Percentiles rank a stretch among this genome's conserved stretches.
These are phyloP conservation scores for Apantesis nais DNA, from an alignment of 2,888 invertebrate genomes.

Conservation along the genomic window DNA sequence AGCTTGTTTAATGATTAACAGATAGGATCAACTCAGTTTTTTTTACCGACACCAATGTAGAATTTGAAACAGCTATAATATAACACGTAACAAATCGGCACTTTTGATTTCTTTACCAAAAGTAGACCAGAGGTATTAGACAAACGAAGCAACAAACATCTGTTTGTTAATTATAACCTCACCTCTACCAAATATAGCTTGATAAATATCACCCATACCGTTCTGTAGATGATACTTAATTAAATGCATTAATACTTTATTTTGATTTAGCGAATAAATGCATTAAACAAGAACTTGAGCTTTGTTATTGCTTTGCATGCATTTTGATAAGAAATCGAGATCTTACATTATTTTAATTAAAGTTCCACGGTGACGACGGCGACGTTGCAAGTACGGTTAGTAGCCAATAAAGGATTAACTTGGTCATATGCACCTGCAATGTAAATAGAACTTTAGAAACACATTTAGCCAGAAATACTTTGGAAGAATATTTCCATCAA, in stretches of 20 bases:
- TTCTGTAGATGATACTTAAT: neutral
- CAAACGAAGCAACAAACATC: neutral
- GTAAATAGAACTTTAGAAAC: slow-evolving; percentile 20
- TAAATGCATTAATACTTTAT: neutral
- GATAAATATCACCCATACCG: neutral
- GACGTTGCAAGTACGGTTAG: neutral
- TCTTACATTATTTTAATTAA: neutral
- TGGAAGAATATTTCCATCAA: slow-evolving; percentile 1
- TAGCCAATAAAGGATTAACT: neutral
- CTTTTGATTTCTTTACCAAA: neutral
- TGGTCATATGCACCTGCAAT: slow-evolving; percentile 7
- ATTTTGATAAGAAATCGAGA: neutral
- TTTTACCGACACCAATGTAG: neutral
- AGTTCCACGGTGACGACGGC: neutral
- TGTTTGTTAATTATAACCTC: neutral
- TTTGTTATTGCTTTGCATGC: neutral
- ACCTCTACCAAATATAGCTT: neutral
- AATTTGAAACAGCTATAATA: slow-evolving; percentile 3
- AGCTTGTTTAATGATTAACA: slow-evolving; percentile 45
- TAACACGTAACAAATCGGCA: neutral
- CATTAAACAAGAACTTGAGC: neutral
- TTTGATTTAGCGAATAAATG: neutral
- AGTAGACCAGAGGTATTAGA: neutral
- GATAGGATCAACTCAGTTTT: slow-evolving; percentile 36
- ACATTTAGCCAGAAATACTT: slow-evolving; percentile 10